phyloP scores from a whole-genome alignment of 2,113 vertebrate species.

The Eolophus roseicapilla region DNA sequence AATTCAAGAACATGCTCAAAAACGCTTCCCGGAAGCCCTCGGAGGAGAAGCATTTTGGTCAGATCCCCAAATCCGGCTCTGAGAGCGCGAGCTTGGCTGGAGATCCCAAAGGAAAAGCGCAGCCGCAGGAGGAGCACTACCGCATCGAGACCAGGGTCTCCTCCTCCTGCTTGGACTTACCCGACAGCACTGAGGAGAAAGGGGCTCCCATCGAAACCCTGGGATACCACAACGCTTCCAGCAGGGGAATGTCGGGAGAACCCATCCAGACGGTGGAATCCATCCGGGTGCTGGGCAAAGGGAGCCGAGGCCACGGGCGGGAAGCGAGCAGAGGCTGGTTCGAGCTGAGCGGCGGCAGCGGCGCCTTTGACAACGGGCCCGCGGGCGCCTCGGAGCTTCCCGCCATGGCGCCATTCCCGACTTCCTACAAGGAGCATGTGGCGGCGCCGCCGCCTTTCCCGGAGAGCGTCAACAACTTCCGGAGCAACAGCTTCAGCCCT shows the following conservation, averaged over 20 bases:
- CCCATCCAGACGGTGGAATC: slow-evolving; percentile 96
- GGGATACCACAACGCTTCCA: slow-evolving; percentile 79
- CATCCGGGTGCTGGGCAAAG: slow-evolving; percentile 87
- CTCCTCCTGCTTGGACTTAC: slow-evolving; percentile 75
- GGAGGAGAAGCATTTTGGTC: slow-evolving; percentile 76
- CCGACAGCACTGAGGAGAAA: slow-evolving; percentile 83
- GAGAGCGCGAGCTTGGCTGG: slow-evolving; percentile 41
- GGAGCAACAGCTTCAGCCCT: slow-evolving; percentile 64
- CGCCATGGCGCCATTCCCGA: slow-evolving; percentile 62
- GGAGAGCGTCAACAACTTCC: slow-evolving; percentile 75
- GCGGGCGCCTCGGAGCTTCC: slow-evolving; percentile 69
- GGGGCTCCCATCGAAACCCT: slow-evolving; percentile 89
- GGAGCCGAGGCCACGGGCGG: slow-evolving; percentile 76
- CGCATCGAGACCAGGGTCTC: slow-evolving; percentile 94
- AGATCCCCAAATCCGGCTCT: slow-evolving; percentile 40
- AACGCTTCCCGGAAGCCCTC: slow-evolving; percentile 80
- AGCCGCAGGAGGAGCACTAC: slow-evolving; percentile 80
- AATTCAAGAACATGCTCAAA: slow-evolving; percentile 86
- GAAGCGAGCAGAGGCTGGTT: slow-evolving; percentile 80
- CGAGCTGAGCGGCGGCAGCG: slow-evolving; percentile 58
- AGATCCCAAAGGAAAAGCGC: slow-evolving; percentile 24
- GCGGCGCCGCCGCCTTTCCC: slow-evolving; percentile 37
- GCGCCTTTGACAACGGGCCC: slow-evolving; percentile 76
- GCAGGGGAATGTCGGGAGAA: slow-evolving; percentile 83
- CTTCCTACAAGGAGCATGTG: slow-evolving; percentile 76